Percentiles rank a stretch among this genome's conserved stretches.
Evolutionary conservation across 37 sponge, comb jelly and placozoan species (phyloP).

Genomic region (Mnemiopsis leidyi): DNA sequence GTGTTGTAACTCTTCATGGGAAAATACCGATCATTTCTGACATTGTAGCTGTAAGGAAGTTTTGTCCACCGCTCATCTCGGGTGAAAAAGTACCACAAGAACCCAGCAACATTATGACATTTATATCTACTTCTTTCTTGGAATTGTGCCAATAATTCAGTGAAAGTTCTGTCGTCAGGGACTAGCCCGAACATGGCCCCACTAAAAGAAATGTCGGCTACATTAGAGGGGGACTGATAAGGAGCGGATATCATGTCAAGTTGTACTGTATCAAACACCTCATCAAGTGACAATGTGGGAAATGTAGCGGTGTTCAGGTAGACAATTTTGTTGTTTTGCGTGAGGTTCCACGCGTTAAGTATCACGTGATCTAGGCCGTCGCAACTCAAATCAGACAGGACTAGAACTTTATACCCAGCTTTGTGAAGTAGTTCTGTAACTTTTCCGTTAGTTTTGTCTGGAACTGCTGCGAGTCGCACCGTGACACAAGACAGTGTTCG

Average conservation of each 20-base stretch:
- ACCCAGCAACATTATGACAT: background rate
- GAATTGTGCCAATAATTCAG: background rate
- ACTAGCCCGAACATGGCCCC: background rate
- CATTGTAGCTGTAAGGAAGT: background rate
- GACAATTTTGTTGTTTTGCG: background rate
- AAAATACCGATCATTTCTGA: background rate
- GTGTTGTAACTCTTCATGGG: background rate
- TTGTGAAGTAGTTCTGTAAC: background rate
- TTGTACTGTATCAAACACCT: background rate
- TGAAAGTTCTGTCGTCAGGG: background rate
- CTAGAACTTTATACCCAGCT: background rate
- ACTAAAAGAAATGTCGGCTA: background rate
- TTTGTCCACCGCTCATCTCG: background rate
- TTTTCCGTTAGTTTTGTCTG: background rate
- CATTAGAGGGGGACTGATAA: background rate
- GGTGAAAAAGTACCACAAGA: background rate
- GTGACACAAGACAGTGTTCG: background rate
- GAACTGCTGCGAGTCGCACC: background rate
- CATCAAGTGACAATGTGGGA: background rate
- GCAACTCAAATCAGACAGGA: background rate
- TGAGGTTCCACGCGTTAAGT: background rate
- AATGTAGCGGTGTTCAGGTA: background rate
- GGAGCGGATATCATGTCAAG: background rate
- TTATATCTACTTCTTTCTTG: background rate
- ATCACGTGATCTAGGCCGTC: background rate